Evolutionary conservation across 2,113 vertebrate genomes (phyloP).

Genomic region (Bubo scandiacus): DNA sequence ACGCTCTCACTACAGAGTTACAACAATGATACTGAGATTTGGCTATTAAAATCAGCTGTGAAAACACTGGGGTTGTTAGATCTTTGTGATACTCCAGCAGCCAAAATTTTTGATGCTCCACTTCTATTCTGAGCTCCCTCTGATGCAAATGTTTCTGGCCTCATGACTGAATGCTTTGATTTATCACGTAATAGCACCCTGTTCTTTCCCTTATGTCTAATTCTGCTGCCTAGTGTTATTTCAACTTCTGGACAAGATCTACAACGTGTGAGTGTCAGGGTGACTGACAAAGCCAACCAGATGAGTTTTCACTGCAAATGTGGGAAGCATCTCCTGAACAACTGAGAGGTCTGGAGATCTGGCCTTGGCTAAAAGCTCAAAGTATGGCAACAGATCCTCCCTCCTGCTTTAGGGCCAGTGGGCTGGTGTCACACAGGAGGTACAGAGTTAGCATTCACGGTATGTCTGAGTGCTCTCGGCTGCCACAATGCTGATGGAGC

Average conservation of each 20-base stretch:
- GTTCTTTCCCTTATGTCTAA: background rate
- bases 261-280: background rate
- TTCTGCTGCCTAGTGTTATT: background rate
- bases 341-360: background rate
- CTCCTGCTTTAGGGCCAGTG: background rate
- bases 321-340: background rate
- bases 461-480: background rate
- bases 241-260: background rate
- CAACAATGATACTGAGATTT: background rate
- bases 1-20: background rate
- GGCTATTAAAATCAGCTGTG: background rate
- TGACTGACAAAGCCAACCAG: background rate
- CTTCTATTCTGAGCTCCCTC: conserved; percentile 18
- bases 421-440: background rate
- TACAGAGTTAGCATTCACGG: background rate
- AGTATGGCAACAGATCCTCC: background rate
- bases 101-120: background rate
- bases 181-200: background rate
- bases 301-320: background rate
- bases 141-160: background rate
- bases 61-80: background rate
- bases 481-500: background rate
- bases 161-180: background rate
- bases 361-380: background rate
- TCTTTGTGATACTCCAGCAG: background rate